Base-by-base conservation (phyloP, 2,797 vertebrate genomes). In the Esox masquinongy region DNA sequence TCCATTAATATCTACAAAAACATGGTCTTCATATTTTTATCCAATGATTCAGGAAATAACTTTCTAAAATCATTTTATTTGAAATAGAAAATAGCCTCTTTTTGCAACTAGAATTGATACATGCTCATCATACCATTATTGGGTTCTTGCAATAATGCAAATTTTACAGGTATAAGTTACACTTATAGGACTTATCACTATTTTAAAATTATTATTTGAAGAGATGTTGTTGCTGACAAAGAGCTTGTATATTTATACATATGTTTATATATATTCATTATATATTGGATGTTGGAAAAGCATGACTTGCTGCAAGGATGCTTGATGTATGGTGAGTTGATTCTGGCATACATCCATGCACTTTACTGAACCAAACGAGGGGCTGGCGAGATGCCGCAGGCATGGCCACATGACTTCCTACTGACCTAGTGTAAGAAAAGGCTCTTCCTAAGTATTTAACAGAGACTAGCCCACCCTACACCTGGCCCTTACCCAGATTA, bases 51-150 rank as follows among this genome's bases (percentile, higher is more conserved):
- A 90, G 89, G 90, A 94, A 92, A 93, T 92, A 88, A 93, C 87
- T 91, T 93, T 92, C 89, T 94, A 94, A 95, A 95, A 92, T 87
- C 78, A 71, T 86, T 90, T 84, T 74, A 34, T 77, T 83, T 86
- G 74, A 88, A 90, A 92, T 94, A 94, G 91, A 95, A 94, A 95
- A 95, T 92, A 93, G 92, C 91, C 87, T 93, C 89, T 93, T 93
- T 92, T 90, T 78, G 83, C 88, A 24, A 85, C 85, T 91, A 88
- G 88, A 92, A 92, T 90, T 78, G 84, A 89, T 83, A 93, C 94
- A 95, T 95, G 94, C 94, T 92, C 74, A 82, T 89, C 85, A 88
- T 92, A 92, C 90, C 90, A 86, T 90, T 88, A 88, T 89, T 84
- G 89, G 87, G 87, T 87, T 86, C 77, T 91, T 91, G 91, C 90